phyloP scores from a whole-genome alignment of 2,113 vertebrate species.

The Melanocharis versteri region DNA sequence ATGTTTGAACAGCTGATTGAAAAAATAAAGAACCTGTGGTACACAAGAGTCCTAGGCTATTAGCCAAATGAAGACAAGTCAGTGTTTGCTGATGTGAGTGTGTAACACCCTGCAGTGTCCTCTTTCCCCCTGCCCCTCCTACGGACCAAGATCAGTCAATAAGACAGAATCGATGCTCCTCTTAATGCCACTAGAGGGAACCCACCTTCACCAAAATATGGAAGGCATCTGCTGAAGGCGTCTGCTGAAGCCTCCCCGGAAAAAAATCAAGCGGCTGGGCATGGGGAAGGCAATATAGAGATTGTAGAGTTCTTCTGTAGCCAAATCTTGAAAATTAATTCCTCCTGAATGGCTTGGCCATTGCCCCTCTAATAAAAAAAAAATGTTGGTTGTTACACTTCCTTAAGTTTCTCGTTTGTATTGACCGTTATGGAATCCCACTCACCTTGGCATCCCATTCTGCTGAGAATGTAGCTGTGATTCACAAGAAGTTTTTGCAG shows the following conservation, averaged over 20 bases:
- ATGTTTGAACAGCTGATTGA: slow-evolving; percentile 27
- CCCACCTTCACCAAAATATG: not conserved
- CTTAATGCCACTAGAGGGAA: slow-evolving; percentile 16
- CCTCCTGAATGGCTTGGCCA: slow-evolving; percentile 7
- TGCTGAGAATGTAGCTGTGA: not conserved
- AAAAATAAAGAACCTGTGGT: slow-evolving; percentile 36
- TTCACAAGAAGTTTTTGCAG: not conserved
- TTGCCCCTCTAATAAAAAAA: slow-evolving; percentile 24
- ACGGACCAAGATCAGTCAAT: slow-evolving; percentile 2
- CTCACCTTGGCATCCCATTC: not conserved
- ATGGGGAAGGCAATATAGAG: not conserved
- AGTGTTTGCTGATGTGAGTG: not conserved
- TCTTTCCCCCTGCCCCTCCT: not conserved
- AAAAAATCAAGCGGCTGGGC: not conserved
- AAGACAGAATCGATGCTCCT: slow-evolving; percentile 22
- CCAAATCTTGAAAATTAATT: slow-evolving; percentile 58
- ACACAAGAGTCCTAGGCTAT: not conserved
- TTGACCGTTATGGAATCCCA: not conserved
- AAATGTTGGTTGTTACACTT: slow-evolving; percentile 36
- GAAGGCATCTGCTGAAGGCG: not conserved
- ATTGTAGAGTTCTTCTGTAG: slow-evolving; percentile 36
- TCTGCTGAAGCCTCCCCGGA: not conserved
- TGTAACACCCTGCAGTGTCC: not conserved
- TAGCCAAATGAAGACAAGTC: not conserved
- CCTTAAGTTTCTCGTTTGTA: not conserved